Evolutionary conservation across 2,797 vertebrate species (phyloP).

Genomic region (Periophthalmus magnuspinnatus): DNA sequence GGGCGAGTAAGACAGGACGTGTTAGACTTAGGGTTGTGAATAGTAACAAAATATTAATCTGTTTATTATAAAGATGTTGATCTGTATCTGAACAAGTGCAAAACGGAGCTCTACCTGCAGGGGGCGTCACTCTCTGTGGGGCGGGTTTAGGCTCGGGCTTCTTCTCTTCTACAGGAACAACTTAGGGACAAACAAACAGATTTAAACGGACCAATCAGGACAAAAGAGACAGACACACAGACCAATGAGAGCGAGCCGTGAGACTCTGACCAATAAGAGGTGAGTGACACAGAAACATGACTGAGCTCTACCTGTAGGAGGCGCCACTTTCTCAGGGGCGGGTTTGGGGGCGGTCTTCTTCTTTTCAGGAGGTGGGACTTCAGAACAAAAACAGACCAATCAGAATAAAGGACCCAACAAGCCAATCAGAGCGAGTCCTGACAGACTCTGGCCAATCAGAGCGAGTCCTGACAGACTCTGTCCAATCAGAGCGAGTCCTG

Average conservation of each 20-base stretch:
- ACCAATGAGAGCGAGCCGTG: not conserved
- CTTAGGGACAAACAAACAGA: conserved; percentile 56
- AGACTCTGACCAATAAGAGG: conserved; percentile 6
- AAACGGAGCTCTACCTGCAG: conserved; percentile 34
- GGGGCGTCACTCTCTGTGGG: conserved; percentile 38
- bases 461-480: not conserved
- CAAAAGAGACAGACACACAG: conserved; percentile 29
- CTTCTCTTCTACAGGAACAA: conserved; percentile 47
- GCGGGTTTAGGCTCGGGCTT: conserved; percentile 30
- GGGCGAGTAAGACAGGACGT: not conserved
- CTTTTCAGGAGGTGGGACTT: too few species aligned
- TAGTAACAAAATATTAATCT: too few species aligned
- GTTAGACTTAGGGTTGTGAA: not conserved
- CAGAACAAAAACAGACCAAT: too few species aligned
- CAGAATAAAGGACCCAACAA: too few species aligned
- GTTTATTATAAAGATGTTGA: too few species aligned
- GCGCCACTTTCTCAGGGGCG: conserved; percentile 39
- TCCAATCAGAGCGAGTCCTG: too few species aligned
- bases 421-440: too few species aligned
- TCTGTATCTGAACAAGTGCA: too few species aligned
- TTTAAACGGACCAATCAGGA: conserved; percentile 25
- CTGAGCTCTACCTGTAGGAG: conserved; percentile 38
- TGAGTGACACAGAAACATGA: too few species aligned
- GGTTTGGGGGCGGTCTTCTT: conserved; percentile 44
- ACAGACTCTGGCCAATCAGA: not conserved